Percentiles rank a stretch among this genome's conserved stretches.
Conservation (phyloP, 2,797 vertebrate genomes). For the Nasua narica region DNA sequence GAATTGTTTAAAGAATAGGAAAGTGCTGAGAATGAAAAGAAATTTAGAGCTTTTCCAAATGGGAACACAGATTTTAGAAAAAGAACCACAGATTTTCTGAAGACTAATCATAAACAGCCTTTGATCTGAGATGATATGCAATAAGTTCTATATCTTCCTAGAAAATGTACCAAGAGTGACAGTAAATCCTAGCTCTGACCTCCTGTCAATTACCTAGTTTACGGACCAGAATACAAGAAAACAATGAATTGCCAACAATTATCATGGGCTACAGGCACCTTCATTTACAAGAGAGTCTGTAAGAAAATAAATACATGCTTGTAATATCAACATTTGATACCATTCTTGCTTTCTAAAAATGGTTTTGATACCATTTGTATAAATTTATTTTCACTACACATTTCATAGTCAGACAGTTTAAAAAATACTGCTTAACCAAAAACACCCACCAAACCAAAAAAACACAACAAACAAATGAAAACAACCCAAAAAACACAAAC, state of each 20-base stretch:
- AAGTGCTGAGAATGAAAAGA: neutral
- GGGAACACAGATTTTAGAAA: neutral
- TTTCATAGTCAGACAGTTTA: neutral
- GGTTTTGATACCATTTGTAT: too few species aligned
- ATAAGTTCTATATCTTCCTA: neutral
- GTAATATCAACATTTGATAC: neutral
- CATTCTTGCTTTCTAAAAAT: too few species aligned
- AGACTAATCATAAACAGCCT: neutral
- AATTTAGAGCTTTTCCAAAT: neutral
- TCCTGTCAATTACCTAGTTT: neutral
- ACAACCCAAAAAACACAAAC: neutral
- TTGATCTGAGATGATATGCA: conserved; percentile 15
- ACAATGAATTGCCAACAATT: neutral
- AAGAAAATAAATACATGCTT: neutral
- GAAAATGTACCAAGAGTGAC: neutral
- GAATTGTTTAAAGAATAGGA: neutral
- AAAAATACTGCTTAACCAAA: neutral
- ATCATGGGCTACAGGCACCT: neutral
- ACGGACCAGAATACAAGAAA: neutral
- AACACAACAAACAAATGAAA: neutral
- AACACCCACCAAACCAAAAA: neutral
- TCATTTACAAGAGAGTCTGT: neutral
- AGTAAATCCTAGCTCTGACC: neutral
- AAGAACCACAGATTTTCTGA: neutral
- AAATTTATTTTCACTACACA: neutral